Conservation (phyloP, 37 sponge, comb jelly and placozoan genomes). For the Spongilla lacustris region DNA sequence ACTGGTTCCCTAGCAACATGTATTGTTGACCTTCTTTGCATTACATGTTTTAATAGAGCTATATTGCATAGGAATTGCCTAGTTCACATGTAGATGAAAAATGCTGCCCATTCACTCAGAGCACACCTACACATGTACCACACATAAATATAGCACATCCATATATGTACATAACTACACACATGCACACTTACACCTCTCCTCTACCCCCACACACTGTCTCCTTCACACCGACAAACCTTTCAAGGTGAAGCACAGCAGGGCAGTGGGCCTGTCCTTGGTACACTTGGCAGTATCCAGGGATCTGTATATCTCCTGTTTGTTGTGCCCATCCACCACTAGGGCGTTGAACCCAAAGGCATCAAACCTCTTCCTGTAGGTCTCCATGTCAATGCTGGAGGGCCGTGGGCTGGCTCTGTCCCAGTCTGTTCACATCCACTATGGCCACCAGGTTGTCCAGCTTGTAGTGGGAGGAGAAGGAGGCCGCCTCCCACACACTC, state of each 20-base stretch:
- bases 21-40: too few relatives aligned
- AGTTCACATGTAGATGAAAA: too few relatives aligned
- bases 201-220: not conserved
- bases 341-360: conserved; percentile 94
- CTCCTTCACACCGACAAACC: conserved; percentile 44
- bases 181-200: not conserved
- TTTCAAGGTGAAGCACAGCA: conserved; percentile 91
- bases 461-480: conserved; percentile 94
- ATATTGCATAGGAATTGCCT: too few relatives aligned
- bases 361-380: conserved; percentile 76
- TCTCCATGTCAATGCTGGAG: conserved; percentile 88
- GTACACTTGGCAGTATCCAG: conserved; percentile 74
- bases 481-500: conserved; percentile 94
- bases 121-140: too few relatives aligned
- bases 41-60: too few relatives aligned
- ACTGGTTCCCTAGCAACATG: too few relatives aligned
- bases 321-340: conserved; percentile 93
- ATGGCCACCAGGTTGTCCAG: too few relatives aligned
- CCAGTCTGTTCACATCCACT: conserved; percentile 89
- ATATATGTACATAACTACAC: not conserved
- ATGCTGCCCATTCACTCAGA: too few relatives aligned
- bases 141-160: too few relatives aligned
- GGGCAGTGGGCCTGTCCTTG: conserved; percentile 89
- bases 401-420: conserved; percentile 88
- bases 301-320: conserved; percentile 69